Conservation (phyloP, 2,888 invertebrate species). For the Dicranocentrus wangi region DNA sequence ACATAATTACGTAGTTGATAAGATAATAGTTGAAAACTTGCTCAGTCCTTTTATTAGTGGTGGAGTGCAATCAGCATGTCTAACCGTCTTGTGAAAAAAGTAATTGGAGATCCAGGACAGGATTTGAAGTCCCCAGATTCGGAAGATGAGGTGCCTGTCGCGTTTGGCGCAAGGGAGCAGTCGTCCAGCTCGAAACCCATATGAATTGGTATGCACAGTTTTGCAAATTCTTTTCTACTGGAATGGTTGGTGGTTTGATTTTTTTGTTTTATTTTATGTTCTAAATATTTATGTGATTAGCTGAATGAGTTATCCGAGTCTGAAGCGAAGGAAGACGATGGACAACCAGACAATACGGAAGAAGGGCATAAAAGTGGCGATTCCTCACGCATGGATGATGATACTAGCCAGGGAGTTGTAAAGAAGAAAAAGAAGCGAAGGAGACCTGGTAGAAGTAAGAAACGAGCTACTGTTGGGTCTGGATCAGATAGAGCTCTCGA, state of each 20-base stretch:
- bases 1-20: too few species aligned
- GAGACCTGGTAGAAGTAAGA: constrained; percentile 70
- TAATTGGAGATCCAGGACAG: constrained; percentile 67
- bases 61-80: too few species aligned
- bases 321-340: constrained; percentile 82
- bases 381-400: constrained; percentile 68
- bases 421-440: constrained; percentile 82
- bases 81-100: constrained; percentile 69
- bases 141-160: constrained; percentile 72
- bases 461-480: constrained; percentile 32
- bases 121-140: constrained; percentile 72
- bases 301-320: constrained; percentile 82
- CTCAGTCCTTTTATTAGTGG: too few species aligned
- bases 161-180: constrained; percentile 57
- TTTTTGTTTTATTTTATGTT: not conserved
- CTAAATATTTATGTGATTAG: constrained; percentile 74
- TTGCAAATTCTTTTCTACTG: constrained; percentile 62
- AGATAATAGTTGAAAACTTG: too few species aligned
- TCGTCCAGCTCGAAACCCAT: constrained; percentile 77
- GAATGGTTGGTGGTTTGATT: not conserved
- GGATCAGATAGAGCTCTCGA: constrained; percentile 56
- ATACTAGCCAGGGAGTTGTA: constrained; percentile 74
- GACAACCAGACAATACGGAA: constrained; percentile 71
- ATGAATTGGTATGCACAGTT: constrained; percentile 84
- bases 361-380: constrained; percentile 70